These are phyloP conservation scores for Ovis aries DNA, from an alignment of 2,113 vertebrate genomes.

Conservation along the genomic window ARS-UI_Ramb_v3.0 NC_056070.1:71136001-71136500, in stretches of 20 bases:
- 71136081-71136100: accelerated
- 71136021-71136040: background rate
- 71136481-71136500: too few species aligned
- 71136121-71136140: background rate
- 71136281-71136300: background rate
- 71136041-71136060: background rate
- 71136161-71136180: background rate
- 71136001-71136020: background rate
- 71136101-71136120: background rate
- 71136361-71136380: too few species aligned
- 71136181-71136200: background rate
- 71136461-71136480: too few species aligned
- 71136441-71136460: too few species aligned
- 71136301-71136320: background rate
- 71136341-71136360: too few species aligned
- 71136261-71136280: background rate
- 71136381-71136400: too few species aligned
- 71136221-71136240: background rate
- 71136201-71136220: background rate
- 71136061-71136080: background rate
- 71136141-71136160: background rate
- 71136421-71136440: too few species aligned
- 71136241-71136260: background rate
- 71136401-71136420: too few species aligned
- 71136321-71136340: background rate